Evolutionary conservation across 2,113 vertebrate genomes (phyloP), one percentile per base, ranked within the genome.

Genomic region (Lepidothrix coronata): DNA sequence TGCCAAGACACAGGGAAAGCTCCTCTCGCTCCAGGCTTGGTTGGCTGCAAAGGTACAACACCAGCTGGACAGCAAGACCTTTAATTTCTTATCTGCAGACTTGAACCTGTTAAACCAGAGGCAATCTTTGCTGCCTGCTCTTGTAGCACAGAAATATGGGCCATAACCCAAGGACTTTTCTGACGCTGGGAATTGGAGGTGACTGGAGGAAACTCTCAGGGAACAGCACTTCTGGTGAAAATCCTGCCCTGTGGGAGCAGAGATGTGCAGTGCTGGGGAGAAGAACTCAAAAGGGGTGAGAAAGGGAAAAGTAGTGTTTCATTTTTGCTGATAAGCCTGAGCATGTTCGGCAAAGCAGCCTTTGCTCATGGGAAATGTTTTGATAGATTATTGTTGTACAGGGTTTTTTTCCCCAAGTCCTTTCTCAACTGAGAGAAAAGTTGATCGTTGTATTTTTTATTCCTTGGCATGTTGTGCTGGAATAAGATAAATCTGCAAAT

Each of bases 311-410:
- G 31, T 1, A 49, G 9, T 0, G 2, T 65, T 94, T 78, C 24
- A 23, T 88, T 86, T 95, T 63, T 81, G 82, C 76, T 92, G 85
- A 67, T 94, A 84, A 95, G 68, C 39, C 63, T 25, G 25, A 84
- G 59, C 15, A 1, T 82, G 83, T 88, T 92, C 0, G 0, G 49
- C 79, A 77, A 89, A 93, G 73, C 37, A 86, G 86, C 54, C 46
- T 87, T 89, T 79, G 46, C 86, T 70, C 66, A 57, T 43, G 76
- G 83, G 91, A 88, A 87, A 95, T 58, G 30, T 61, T 93, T 71
- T 39, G 43, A 84, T 57, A 72, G 61, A 75, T 86, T 75, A 21
- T 65, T 79, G 61, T 72, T 59, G 49, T 7, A 21, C 9, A 7
- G 1, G n/a, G 52, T 31, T 33, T 43, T 71, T 35, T 25, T 19